Percentiles rank a stretch among this genome's conserved stretches.
phyloP scores from a whole-genome alignment of 2,888 invertebrate species.

The Catocala fraxini region DNA sequence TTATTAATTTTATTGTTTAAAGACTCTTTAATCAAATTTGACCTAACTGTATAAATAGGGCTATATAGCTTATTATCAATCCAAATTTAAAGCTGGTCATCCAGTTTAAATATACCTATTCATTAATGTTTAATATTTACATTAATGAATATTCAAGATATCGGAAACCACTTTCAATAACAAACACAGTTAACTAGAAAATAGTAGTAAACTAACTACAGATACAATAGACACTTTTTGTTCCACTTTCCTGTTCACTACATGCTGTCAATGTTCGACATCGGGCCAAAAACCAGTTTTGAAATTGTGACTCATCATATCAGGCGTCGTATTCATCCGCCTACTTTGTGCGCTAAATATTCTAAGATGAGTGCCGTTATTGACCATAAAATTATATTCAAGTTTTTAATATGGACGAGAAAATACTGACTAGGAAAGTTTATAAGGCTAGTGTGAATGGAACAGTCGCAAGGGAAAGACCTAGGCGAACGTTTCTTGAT shows the following conservation, averaged over 20 bases:
- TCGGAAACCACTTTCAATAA: slow-evolving; percentile 27
- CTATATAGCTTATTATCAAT: no score
- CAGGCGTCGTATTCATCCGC: slow-evolving; percentile 57
- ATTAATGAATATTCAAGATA: background rate
- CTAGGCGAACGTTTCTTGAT: no score
- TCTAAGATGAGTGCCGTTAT: slow-evolving; percentile 13
- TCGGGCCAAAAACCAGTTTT: slow-evolving; percentile 72
- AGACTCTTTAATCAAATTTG: no score
- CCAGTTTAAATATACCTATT: background rate
- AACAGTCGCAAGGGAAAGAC: no score
- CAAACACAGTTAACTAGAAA: slow-evolving; percentile 31
- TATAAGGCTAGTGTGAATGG: no score
- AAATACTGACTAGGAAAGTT: no score
- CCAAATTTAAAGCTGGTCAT: background rate
- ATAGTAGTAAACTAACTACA: slow-evolving; percentile 26
- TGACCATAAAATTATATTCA: no score
- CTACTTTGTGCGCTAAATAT: slow-evolving; percentile 33
- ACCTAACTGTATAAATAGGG: no score
- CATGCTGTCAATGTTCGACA: slow-evolving; percentile 57
- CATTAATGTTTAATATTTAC: background rate
- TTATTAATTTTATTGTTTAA: no score
- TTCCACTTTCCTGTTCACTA: slow-evolving; percentile 62
- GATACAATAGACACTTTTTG: slow-evolving; percentile 38
- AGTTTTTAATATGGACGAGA: no score
- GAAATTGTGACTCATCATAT: slow-evolving; percentile 71